Conservation (phyloP, 64 coral and sea anemone genomes). For the Pocillopora verrucosa region DNA sequence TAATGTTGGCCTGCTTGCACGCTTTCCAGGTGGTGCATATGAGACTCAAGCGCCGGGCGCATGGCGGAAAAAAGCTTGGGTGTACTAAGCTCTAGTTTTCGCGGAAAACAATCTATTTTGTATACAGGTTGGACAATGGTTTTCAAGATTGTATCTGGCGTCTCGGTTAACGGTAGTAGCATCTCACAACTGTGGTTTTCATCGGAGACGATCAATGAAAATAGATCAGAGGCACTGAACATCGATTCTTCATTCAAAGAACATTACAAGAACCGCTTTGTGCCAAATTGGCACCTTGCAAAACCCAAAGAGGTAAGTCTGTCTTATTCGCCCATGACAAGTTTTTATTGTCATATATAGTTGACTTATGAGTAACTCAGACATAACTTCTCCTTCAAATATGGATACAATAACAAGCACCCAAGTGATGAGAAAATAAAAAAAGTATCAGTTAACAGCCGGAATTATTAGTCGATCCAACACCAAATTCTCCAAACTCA, state of each 20-base stretch:
- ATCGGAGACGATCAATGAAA: not conserved
- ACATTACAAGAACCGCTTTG: slow-evolving; percentile 33
- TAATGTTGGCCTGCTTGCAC: no score
- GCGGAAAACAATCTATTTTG: not conserved
- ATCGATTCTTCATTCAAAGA: not conserved
- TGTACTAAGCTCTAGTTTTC: no score
- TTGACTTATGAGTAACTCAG: no score
- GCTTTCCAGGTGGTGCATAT: no score
- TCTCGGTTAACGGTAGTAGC: not conserved
- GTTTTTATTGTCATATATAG: no score
- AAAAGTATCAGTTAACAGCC: no score
- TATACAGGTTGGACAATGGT: slow-evolving; percentile 45
- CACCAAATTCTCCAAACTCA: no score
- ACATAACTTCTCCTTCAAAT: no score
- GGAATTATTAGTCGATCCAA: no score
- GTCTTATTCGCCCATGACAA: not conserved
- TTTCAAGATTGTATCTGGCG: slow-evolving; percentile 28
- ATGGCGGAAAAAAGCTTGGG: not conserved
- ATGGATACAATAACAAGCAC: not conserved
- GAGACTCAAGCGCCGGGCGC: no score
- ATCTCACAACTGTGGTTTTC: slow-evolving; percentile 1
- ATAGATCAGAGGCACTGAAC: not conserved
- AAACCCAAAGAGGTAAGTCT: slow-evolving; percentile 5
- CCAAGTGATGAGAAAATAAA: no score
- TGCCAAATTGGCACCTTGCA: slow-evolving; percentile 7